These are phyloP conservation scores for Athene cunicularia DNA, from an alignment of 2,113 vertebrate species.

Conservation along the genomic window DNA sequence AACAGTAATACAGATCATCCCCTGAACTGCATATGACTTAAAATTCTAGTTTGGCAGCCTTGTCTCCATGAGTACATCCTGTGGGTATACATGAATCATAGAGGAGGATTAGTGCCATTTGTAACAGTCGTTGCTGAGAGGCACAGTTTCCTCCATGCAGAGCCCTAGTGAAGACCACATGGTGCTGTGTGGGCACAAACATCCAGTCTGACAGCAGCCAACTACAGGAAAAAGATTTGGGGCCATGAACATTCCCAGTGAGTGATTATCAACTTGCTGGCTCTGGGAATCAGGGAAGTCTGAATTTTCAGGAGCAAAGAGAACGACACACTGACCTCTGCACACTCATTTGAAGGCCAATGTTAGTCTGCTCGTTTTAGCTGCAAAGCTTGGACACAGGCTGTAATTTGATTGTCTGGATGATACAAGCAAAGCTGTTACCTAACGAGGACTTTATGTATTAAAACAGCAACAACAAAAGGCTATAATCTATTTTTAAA, in stretches of 20 bases:
- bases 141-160: neutral
- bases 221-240: neutral
- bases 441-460: neutral
- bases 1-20: neutral
- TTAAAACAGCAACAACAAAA: neutral
- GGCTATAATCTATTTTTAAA: neutral
- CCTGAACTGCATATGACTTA: neutral
- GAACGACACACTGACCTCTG: neutral
- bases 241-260: neutral
- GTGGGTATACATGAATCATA: rapidly evolving
- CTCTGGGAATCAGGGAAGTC: neutral
- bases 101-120: neutral
- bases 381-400: neutral
- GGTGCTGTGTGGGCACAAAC: neutral
- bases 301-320: neutral
- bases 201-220: neutral
- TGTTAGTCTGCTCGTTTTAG: neutral
- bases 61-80: rapidly evolving
- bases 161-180: neutral
- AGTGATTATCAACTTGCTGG: neutral
- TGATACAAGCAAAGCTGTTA: neutral
- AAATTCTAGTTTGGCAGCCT: neutral
- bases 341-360: neutral
- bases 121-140: neutral
- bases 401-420: neutral